phyloP scores from a whole-genome alignment of 2,113 vertebrate genomes.

The Archilochus colubris region DNA sequence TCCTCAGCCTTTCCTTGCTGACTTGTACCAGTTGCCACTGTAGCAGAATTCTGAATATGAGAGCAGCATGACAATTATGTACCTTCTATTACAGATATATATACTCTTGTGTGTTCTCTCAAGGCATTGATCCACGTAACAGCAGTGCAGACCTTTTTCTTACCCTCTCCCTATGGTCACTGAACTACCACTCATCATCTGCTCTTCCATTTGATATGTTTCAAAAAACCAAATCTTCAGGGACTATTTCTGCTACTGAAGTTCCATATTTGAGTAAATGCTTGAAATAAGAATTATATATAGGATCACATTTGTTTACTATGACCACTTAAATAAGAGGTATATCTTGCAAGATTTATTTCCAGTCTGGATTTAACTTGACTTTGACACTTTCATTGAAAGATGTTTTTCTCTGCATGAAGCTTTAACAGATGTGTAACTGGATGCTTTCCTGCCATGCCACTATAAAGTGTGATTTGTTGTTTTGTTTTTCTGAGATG shows the following conservation, averaged over 20 bases:
- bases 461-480: neutral
- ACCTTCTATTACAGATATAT: neutral
- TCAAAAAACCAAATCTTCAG: neutral
- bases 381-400: neutral
- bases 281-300: neutral
- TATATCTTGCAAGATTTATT: neutral
- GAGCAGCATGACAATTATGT: neutral
- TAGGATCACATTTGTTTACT: neutral
- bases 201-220: neutral
- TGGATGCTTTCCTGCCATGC: neutral
- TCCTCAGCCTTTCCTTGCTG: neutral
- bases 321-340: neutral
- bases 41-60: neutral
- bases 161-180: neutral
- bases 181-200: neutral
- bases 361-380: neutral
- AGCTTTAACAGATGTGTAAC: neutral
- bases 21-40: neutral
- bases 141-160: neutral
- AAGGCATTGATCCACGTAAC: neutral
- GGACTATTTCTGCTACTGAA: neutral
- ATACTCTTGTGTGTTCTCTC: neutral
- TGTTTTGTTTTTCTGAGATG: neutral
- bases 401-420: neutral
- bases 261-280: neutral